phyloP scores from a whole-genome alignment of 2,888 invertebrate species.

The Brachyptera putata region DNA sequence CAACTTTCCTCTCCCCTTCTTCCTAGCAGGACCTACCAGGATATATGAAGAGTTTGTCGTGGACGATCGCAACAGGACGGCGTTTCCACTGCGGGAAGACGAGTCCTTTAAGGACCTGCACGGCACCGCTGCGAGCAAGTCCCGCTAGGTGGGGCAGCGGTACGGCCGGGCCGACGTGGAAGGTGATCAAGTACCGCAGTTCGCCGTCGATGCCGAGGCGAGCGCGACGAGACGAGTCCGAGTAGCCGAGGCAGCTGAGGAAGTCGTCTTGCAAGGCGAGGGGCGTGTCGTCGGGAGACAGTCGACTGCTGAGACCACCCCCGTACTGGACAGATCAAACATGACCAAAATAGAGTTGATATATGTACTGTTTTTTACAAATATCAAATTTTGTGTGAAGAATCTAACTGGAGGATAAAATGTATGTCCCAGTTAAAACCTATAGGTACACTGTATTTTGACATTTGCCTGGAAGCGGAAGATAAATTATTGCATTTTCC shows the following conservation, averaged over 20 bases:
- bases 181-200: constrained; percentile 56
- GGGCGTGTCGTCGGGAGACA: constrained; percentile 54
- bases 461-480: too few species aligned
- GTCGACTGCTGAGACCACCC: constrained; percentile 52
- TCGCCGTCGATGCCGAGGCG: constrained; percentile 63
- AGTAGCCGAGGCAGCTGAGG: constrained; percentile 56
- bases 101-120: constrained; percentile 59
- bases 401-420: too few species aligned
- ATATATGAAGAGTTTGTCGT: constrained; percentile 57
- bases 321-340: constrained; percentile 51
- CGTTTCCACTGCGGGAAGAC: constrained; percentile 66
- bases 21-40: too few species aligned
- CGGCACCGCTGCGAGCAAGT: constrained; percentile 47
- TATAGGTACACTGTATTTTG: too few species aligned
- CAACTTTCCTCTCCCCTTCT: too few species aligned
- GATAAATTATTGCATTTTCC: too few species aligned
- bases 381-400: too few species aligned
- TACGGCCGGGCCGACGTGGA: constrained; percentile 57
- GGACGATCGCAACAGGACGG: constrained; percentile 56
- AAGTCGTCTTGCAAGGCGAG: constrained; percentile 59
- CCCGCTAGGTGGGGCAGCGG: constrained; percentile 51
- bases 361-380: too few species aligned
- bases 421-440: too few species aligned
- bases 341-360: too few species aligned
- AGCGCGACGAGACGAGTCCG: constrained; percentile 54